These are phyloP conservation scores for Drosophila leonis DNA, from an alignment of 2,888 invertebrate genomes.

Conservation along the genomic window DNA sequence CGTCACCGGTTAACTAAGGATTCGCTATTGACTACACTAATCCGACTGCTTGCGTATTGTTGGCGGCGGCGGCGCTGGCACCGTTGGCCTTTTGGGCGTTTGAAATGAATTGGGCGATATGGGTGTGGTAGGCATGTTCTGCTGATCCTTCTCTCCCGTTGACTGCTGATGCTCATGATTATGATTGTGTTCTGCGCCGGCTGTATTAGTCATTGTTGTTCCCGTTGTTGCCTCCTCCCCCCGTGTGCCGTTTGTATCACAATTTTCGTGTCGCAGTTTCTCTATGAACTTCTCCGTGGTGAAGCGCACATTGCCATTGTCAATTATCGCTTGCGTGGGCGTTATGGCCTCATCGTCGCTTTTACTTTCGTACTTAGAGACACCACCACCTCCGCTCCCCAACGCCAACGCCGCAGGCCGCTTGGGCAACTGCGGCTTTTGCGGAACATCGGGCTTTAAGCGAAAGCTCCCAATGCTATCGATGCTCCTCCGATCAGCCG, in stretches of 20 bases:
- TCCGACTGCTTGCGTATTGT: conserved; percentile 77
- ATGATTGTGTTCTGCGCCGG: conserved; percentile 51
- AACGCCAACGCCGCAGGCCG: conserved; percentile 86
- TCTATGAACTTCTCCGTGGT: conserved; percentile 77
- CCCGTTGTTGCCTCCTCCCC: conserved; percentile 45
- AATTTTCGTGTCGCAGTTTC: conserved; percentile 69
- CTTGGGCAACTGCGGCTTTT: conserved; percentile 93
- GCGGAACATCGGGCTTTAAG: conserved; percentile 84
- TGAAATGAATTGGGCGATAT: conserved; percentile 81
- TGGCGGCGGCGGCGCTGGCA: conserved; percentile 83
- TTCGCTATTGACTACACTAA: conserved; percentile 42
- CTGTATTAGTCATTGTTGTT: conserved; percentile 4
- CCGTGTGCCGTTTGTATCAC: conserved; percentile 66
- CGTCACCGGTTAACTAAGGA: conserved; percentile 54
- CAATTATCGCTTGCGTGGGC: conserved; percentile 69
- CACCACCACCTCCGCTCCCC: conserved; percentile 25
- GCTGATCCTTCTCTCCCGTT: conserved; percentile 32
- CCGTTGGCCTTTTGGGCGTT: conserved; percentile 83
- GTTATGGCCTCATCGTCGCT: conserved; percentile 78
- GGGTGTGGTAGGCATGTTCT: conserved; percentile 74
- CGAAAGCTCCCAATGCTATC: conserved; percentile 80
- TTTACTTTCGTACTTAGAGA: conserved; percentile 56
- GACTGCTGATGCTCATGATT: conserved; percentile 61
- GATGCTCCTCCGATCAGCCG: conserved; percentile 80
- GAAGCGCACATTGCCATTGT: conserved; percentile 72